A percentile compares a stretch with the other conserved stretches of the same genome.
These are phyloP conservation scores for Megastigmus dorsalis DNA, from an alignment of 2,888 invertebrate genomes.

Conservation along the genomic window DNA sequence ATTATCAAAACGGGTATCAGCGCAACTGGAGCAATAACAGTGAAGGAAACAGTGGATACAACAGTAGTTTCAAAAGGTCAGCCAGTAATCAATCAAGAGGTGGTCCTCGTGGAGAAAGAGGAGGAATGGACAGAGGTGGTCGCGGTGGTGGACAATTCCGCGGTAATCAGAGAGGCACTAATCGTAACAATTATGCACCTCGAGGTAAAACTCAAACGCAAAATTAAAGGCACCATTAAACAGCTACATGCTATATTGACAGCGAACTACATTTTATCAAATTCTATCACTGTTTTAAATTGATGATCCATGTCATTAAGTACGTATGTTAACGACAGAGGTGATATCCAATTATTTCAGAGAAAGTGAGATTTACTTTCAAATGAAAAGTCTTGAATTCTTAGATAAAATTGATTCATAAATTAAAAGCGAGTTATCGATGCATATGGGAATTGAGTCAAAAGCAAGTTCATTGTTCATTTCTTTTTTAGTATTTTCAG, in stretches of 20 bases:
- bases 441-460: constrained; percentile 9
- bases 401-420: constrained; percentile 40
- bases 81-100: constrained; percentile 57
- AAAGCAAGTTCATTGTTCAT: constrained; percentile 46
- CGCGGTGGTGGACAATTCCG: constrained; percentile 68
- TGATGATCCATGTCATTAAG: constrained; percentile 57
- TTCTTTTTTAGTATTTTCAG: constrained; percentile 46
- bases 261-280: constrained; percentile 53
- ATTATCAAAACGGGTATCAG: constrained; percentile 74
- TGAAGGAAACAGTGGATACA: constrained; percentile 61
- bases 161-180: constrained; percentile 72
- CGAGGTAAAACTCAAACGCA: constrained; percentile 69
- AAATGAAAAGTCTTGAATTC: constrained; percentile 38
- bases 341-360: constrained; percentile 20
- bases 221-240: constrained; percentile 61
- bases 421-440: constrained; percentile 12
- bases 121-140: constrained; percentile 51
- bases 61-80: constrained; percentile 65
- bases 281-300: constrained; percentile 56
- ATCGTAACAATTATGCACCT: constrained; percentile 69
- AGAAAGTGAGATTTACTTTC: constrained; percentile 10
- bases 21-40: constrained; percentile 68
- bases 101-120: constrained; percentile 58
- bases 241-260: constrained; percentile 45
- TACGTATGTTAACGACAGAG: constrained; percentile 4